Evolutionary conservation across 2,888 invertebrate species (phyloP).

Genomic region (Phalera bucephala): DNA sequence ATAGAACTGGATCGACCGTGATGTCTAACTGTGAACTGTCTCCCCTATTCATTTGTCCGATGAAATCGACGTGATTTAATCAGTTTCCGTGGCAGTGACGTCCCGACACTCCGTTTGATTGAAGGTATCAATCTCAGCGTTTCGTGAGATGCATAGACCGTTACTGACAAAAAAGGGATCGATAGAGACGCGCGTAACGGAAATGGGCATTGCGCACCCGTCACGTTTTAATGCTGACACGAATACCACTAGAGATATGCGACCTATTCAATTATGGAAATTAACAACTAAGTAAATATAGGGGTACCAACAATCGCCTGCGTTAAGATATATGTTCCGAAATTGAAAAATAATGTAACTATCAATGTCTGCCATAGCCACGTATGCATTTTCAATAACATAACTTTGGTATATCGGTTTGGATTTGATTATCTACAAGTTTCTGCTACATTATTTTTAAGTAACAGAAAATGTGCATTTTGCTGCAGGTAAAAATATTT

Average conservation of each 20-base stretch:
- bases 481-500: too few relatives aligned
- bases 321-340: too few relatives aligned
- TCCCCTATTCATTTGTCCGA: constrained; percentile 65
- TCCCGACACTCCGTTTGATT: constrained; percentile 71
- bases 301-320: too few relatives aligned
- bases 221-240: constrained; percentile 70
- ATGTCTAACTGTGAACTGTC: constrained; percentile 64
- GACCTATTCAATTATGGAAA: constrained; percentile 63
- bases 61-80: constrained; percentile 79
- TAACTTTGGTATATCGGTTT: too few relatives aligned
- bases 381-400: too few relatives aligned
- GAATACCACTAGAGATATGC: constrained; percentile 69
- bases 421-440: too few relatives aligned
- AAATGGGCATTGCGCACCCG: constrained; percentile 71
- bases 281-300: constrained; percentile 29
- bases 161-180: constrained; percentile 78
- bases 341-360: too few relatives aligned
- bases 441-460: too few relatives aligned
- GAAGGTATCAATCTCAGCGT: constrained; percentile 76
- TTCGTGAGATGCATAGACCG: constrained; percentile 75
- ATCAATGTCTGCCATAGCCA: too few relatives aligned
- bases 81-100: constrained; percentile 67
- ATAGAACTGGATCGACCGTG: constrained; percentile 67
- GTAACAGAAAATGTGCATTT: too few relatives aligned
- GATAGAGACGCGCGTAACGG: constrained; percentile 76